Conservation (phyloP, 1,140 invertebrate genomes). For the Samia ricini region DNA sequence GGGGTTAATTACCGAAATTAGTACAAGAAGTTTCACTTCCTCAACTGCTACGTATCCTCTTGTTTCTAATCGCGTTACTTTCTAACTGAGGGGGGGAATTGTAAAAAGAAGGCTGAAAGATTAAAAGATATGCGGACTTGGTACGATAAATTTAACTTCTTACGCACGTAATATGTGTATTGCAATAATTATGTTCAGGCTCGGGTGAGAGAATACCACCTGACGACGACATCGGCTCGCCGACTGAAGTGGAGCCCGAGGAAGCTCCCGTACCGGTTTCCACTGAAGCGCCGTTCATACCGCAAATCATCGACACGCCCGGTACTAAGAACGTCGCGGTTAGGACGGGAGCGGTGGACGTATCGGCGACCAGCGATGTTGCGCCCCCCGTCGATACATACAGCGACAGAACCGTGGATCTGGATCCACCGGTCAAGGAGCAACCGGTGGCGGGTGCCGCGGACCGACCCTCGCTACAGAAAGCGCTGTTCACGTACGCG, state of each 20-base stretch:
- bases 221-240: conserved; percentile 7
- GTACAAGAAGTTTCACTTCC: too few species aligned
- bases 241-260: conserved; percentile 19
- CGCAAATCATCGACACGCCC: conserved; percentile 34
- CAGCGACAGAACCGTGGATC: conserved; percentile 8
- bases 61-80: too few species aligned
- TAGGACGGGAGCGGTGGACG: conserved; percentile 15
- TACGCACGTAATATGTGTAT: too few species aligned
- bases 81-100: too few species aligned
- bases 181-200: conserved; percentile 35
- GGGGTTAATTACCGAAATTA: too few species aligned
- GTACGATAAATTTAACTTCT: too few species aligned
- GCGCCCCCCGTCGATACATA: conserved; percentile 4
- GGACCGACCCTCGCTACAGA: conserved; percentile 78
- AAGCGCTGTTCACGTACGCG: conserved; percentile 85
- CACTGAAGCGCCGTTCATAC: conserved; percentile 18
- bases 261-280: conserved; percentile 25
- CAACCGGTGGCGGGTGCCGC: conserved; percentile 41
- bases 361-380: conserved; percentile 13
- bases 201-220: conserved; percentile 30
- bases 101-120: too few species aligned
- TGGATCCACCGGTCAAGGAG: conserved; percentile 20
- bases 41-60: too few species aligned
- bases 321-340: conserved; percentile 40
- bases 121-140: too few species aligned